A percentile compares a stretch with the other conserved stretches of the same genome.
Evolutionary conservation across 2,113 vertebrate species (phyloP).

Genomic region (Ageneiosus marmoratus): DNA sequence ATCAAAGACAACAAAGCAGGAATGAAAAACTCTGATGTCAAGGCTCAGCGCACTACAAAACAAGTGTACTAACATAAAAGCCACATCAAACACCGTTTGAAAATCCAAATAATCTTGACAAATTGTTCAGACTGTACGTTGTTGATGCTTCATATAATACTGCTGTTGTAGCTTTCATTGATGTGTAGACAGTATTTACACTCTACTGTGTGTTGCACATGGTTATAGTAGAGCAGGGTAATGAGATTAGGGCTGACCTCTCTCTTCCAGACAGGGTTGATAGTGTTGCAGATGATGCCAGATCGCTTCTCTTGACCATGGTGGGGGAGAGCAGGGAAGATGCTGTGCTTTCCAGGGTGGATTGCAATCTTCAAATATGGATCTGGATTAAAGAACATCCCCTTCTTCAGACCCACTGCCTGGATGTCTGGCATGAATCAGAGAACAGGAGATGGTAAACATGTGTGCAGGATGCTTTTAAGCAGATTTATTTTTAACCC

Average conservation of each 20-base stretch:
- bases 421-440: slow-evolving; percentile 80
- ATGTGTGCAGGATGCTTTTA: neutral
- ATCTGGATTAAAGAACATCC: slow-evolving; percentile 99
- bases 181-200: neutral
- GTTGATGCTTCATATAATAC: neutral
- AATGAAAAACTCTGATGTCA: neutral
- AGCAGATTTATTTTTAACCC: too few relatives aligned
- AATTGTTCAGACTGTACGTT: neutral
- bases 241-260: slow-evolving; percentile 76
- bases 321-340: slow-evolving; percentile 92
- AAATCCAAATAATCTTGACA: slow-evolving; percentile 5
- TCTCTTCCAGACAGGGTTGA: slow-evolving; percentile 91
- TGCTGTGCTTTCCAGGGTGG: slow-evolving; percentile 96
- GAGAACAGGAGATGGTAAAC: neutral
- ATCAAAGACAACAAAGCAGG: slow-evolving; percentile 29
- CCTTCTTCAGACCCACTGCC: slow-evolving; percentile 94
- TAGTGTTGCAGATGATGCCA: slow-evolving; percentile 87
- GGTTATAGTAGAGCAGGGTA: neutral
- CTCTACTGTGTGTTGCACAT: neutral
- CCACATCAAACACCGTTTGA: neutral
- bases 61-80: neutral
- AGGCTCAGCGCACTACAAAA: neutral
- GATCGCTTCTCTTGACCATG: slow-evolving; percentile 97
- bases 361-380: slow-evolving; percentile 98
- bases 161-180: neutral